Base-by-base conservation (phyloP, 2,888 invertebrate genomes). In the Scaptomyza parva region DNA sequence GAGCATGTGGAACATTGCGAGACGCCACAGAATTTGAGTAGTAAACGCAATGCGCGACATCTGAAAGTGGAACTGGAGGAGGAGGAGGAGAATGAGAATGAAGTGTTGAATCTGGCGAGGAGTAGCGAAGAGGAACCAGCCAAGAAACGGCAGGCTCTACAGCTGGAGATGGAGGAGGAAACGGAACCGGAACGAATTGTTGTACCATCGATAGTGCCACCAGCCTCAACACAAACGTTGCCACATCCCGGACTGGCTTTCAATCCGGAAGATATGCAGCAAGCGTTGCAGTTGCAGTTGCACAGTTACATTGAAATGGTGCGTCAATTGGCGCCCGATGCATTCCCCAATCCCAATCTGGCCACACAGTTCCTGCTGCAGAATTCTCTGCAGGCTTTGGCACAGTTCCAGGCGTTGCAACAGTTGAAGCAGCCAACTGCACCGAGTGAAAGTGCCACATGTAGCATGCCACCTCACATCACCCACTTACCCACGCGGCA, bases 351-450 rank as follows among this genome's bases (percentile, higher is more conserved):
- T 73, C 85, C 91, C 8, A 84, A 84, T 50, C 70, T 91, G 28
- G 88, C 89, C 80, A 93, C 95, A 20, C 96, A 96, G 89, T 95
- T 96, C 89, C 94, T 96, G 90, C 92, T 96, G 55, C 96, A 96
- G 90, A 96, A 96, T 91, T 96, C 90, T 4, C 77, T 91, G 91
- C 97, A 97, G 90, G 96, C 96, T 5, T 95, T 97, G 88, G 96
- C 96, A 83, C 96, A 96, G 90, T 93, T 96, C 63, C 96, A 96
- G 88, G 96, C 96, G 76, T 93, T 97, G 61, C 96, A 96, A 78
- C 95, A 95, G 75, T 92, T 93, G 52, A 93, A 94, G 62, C 92
- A 93, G 55, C 94, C 90, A 3, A 0, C 86, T 17, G 0, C 86
- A 17, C 14, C 43, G 18, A 47, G 26, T 20, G 69, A 68, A 12